These are phyloP conservation scores for Galeruca laticollis DNA, from an alignment of 2,888 invertebrate genomes.

Conservation along the genomic window DNA sequence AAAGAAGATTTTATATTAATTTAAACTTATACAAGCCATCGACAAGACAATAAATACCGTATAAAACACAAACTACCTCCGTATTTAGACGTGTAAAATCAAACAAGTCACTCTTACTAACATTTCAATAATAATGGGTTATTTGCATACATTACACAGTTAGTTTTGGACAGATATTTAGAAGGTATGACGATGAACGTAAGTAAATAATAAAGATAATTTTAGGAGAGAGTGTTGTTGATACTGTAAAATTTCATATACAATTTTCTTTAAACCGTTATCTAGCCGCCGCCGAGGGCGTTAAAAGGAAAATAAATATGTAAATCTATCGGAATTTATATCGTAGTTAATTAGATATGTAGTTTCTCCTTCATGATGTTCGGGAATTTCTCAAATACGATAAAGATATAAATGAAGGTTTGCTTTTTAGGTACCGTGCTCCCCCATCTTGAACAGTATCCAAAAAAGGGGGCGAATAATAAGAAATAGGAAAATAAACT, in stretches of 20 bases:
- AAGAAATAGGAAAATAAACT: too few relatives aligned
- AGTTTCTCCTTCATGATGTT: not conserved
- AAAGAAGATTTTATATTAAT: too few relatives aligned
- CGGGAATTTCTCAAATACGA: conserved; percentile 10
- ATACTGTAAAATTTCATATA: conserved; percentile 27
- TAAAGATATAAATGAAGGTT: not conserved
- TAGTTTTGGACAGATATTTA: conserved; percentile 16
- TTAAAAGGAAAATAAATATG: conserved; percentile 24
- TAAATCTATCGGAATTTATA: conserved; percentile 20
- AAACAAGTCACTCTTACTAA: conserved; percentile 8
- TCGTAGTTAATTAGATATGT: not conserved
- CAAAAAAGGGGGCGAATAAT: too few relatives aligned
- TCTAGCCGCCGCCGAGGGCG: conserved; percentile 9
- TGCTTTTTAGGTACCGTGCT: too few relatives aligned
- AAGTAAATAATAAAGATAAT: conserved; percentile 33
- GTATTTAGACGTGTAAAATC: not conserved
- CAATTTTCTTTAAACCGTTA: conserved; percentile 23
- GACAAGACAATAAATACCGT: too few relatives aligned
- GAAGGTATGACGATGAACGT: conserved; percentile 14
- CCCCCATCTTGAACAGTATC: too few relatives aligned
- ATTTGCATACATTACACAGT: conserved; percentile 33
- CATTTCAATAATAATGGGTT: conserved; percentile 29
- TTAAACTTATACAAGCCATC: too few relatives aligned
- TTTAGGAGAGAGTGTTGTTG: conserved; percentile 24
- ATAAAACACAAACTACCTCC: too few relatives aligned